Base-by-base conservation (phyloP, 2,888 invertebrate species). In the Pristionchus japonicus region DNA sequence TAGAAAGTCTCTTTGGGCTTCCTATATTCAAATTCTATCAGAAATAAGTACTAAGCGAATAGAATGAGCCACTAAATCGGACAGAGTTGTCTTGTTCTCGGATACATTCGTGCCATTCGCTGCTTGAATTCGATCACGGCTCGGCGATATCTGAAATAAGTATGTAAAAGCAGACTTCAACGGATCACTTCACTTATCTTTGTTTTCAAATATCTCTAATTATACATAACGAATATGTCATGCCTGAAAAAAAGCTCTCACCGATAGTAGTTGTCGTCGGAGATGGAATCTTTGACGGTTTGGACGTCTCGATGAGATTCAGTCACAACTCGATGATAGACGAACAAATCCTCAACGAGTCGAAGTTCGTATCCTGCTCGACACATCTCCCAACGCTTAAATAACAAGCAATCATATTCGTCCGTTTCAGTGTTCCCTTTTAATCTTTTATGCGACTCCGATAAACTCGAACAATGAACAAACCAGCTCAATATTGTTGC, bases 371-470 rank as follows among this genome's bases (percentile, higher is more conserved):
- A 91, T 13, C 90, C 89, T 11, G 88, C 88, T 11, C 91, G 89
- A 47, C 91, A 91, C 91, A 91, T 91, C 70, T 91, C 91, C 91
- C 91, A 91, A 27, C 91, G 82, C 91, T 91, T n/a, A 80, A 90
- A 77, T 17, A n/a, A 43, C 6, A 13, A 3, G 20, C 27, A 27
- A 40, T 70, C 27, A n/a, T n/a, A n/a, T n/a, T n/a, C n/a, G n/a
- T n/a, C n/a, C n/a, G n/a, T n/a, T n/a, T n/a, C n/a, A n/a, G n/a
- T n/a, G n/a, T n/a, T n/a, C n/a, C n/a, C n/a, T n/a, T n/a, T n/a
- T n/a, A n/a, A n/a, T n/a, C n/a, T n/a, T n/a, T n/a, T n/a, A n/a
- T n/a, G n/a, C n/a, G n/a, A n/a, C n/a, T n/a, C n/a, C n/a, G n/a
- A n/a, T n/a, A n/a, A n/a, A n/a, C n/a, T n/a, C n/a, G n/a, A 20